These are phyloP conservation scores for Listronotus bonariensis DNA, from an alignment of 1,140 invertebrate genomes.

Conservation along the genomic window DNA sequence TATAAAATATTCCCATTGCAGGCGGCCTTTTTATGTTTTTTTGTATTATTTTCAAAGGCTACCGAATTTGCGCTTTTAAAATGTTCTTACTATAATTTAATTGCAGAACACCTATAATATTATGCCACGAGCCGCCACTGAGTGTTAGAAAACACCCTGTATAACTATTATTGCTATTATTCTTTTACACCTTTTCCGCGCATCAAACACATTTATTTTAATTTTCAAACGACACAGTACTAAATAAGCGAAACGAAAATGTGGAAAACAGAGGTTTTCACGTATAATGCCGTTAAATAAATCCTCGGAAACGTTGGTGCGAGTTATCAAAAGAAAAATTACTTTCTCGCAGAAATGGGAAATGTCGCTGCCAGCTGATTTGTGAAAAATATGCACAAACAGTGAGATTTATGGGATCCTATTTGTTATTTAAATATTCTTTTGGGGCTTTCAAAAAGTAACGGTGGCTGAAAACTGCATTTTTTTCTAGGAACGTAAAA, in stretches of 20 bases:
- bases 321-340: slow-evolving; percentile 22
- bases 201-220: slow-evolving; percentile 12
- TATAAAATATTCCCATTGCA: no score
- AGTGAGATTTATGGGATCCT: slow-evolving; percentile 7
- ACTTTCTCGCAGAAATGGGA: slow-evolving; percentile 17
- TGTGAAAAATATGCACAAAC: slow-evolving; percentile 23
- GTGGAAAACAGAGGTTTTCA: slow-evolving; percentile 1
- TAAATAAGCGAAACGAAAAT: slow-evolving; percentile 15
- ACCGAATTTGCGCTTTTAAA: no score
- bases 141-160: no score
- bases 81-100: no score
- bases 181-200: no score
- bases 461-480: no score
- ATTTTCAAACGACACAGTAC: slow-evolving; percentile 5
- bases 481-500: no score
- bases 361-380: slow-evolving; percentile 18
- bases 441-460: neutral
- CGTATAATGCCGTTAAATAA: slow-evolving; percentile 17
- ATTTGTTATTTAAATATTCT: slow-evolving; percentile 19
- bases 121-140: no score
- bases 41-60: no score
- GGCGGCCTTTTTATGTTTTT: no score
- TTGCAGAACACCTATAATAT: no score
- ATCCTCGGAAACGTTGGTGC: neutral
- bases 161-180: no score